These are phyloP conservation scores for Perognathus longimembris DNA, from an alignment of 2,113 vertebrate genomes.

Conservation along the genomic window DNA sequence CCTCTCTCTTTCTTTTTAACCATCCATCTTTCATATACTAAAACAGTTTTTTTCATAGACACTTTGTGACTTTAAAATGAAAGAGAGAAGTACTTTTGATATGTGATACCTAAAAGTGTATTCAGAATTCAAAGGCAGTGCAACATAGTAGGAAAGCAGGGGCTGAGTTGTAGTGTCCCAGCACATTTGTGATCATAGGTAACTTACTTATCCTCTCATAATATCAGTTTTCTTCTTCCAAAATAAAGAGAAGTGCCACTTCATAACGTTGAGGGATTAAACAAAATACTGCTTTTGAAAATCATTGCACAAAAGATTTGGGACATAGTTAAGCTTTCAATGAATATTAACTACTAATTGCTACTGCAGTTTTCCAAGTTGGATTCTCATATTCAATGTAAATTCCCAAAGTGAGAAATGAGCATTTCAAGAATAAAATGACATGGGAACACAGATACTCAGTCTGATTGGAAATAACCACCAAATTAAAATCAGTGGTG, in stretches of 20 bases:
- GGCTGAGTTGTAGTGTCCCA: background rate
- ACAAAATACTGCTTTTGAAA: background rate
- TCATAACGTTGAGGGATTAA: background rate
- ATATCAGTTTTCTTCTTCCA: background rate
- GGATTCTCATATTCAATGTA: background rate
- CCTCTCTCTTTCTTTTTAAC: background rate
- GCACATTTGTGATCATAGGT: background rate
- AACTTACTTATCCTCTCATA: background rate
- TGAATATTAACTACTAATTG: slow-evolving; percentile 19
- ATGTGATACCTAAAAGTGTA: background rate
- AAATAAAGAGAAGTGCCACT: background rate
- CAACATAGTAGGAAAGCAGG: background rate
- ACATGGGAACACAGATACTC: background rate
- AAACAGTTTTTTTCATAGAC: background rate
- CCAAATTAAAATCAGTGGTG: slow-evolving; percentile 59
- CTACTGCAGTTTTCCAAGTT: background rate
- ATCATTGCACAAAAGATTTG: background rate
- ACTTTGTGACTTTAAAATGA: slow-evolving; percentile 35
- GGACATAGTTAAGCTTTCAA: slow-evolving; percentile 7
- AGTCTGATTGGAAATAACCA: slow-evolving; percentile 49
- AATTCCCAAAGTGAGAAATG: slow-evolving; percentile 42
- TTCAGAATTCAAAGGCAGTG: background rate
- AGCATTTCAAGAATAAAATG: slow-evolving; percentile 35
- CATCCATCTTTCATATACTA: background rate
- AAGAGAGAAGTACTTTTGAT: background rate